phyloP scores from a whole-genome alignment of 2,888 invertebrate species.

The Idaea biselata region DNA sequence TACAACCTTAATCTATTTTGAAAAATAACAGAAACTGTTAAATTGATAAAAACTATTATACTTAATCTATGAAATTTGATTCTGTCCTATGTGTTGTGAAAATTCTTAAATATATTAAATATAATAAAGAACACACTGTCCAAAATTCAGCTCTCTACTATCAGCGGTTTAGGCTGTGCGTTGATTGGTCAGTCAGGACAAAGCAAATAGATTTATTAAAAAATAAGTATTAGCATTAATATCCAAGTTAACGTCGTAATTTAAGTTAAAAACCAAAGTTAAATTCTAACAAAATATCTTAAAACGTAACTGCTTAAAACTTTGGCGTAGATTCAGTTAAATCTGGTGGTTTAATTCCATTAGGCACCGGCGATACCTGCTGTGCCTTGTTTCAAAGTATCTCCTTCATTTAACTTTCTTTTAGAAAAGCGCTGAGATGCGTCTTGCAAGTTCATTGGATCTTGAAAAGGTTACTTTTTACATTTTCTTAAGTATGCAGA shows the following conservation, averaged over 20 bases:
- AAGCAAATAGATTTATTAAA: too few species aligned
- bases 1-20: too few species aligned
- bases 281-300: conserved; percentile 14
- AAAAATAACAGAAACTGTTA: too few species aligned
- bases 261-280: not conserved
- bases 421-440: conserved; percentile 51
- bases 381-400: conserved; percentile 41
- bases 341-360: conserved; percentile 53
- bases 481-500: conserved; percentile 26
- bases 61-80: too few species aligned
- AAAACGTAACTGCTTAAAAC: conserved; percentile 23
- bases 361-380: conserved; percentile 42
- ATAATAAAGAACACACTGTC: too few species aligned
- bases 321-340: conserved; percentile 31
- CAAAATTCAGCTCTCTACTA: too few species aligned
- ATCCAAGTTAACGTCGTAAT: not conserved
- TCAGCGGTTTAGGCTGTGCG: too few species aligned
- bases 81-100: too few species aligned
- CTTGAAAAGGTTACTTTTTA: conserved; percentile 30
- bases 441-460: conserved; percentile 48
- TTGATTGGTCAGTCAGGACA: too few species aligned
- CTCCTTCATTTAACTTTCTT: conserved; percentile 59
- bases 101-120: too few species aligned
- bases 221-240: too few species aligned
- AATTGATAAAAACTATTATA: too few species aligned